Conservation (phyloP, 2,113 vertebrate species). For the Candoia aspera region DNA sequence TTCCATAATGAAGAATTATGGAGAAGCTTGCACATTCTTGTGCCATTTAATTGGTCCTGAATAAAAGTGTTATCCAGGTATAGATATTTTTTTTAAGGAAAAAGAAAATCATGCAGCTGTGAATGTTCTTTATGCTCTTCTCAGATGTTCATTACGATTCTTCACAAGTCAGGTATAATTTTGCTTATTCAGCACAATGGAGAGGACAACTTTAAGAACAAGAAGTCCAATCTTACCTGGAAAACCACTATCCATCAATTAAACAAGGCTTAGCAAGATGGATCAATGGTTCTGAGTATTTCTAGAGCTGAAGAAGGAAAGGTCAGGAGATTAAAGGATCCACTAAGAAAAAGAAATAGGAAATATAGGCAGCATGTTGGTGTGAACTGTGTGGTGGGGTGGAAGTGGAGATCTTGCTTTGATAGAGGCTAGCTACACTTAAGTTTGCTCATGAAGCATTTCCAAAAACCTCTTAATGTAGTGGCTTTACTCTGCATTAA, state of each 20-base stretch:
- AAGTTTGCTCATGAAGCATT: neutral
- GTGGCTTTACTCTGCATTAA: neutral
- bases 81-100: neutral
- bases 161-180: neutral
- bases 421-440: neutral
- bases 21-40: neutral
- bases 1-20: neutral
- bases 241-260: neutral
- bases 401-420: neutral
- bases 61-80: neutral
- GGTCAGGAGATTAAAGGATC: neutral
- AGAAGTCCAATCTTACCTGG: neutral
- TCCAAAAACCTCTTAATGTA: neutral
- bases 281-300: neutral
- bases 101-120: neutral
- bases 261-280: neutral
- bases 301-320: neutral
- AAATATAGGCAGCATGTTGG: neutral
- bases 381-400: neutral
- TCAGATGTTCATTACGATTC: neutral
- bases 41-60: neutral
- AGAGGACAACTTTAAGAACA: neutral
- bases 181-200: neutral
- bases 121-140: neutral
- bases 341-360: neutral